Percentiles rank a stretch among this genome's conserved stretches.
phyloP scores from a whole-genome alignment of 2,888 invertebrate species.

The Caenorhabditis sp. region DNA sequence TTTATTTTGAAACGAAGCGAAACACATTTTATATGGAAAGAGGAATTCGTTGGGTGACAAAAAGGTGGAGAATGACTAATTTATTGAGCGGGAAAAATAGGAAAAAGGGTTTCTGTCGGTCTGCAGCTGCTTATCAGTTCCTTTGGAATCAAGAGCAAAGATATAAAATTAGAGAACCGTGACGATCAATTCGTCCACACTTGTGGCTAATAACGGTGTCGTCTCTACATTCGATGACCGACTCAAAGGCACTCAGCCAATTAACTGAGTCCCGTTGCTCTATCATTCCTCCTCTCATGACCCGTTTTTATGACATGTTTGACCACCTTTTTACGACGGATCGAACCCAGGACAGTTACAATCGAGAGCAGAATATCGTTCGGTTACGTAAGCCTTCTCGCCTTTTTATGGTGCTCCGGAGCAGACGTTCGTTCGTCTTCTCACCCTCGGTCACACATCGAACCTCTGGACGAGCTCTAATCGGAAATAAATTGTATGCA shows the following conservation, averaged over 20 bases:
- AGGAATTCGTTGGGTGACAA: not conserved
- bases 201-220: conserved; percentile 2
- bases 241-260: conserved; percentile 24
- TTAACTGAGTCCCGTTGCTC: conserved; percentile 22
- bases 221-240: no score
- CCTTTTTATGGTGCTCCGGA: conserved; percentile 18
- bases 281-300: conserved; percentile 20
- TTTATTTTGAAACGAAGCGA: not conserved
- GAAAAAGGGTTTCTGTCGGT: not conserved
- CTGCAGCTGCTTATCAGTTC: not conserved
- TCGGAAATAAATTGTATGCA: conserved; percentile 30
- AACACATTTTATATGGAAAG: not conserved
- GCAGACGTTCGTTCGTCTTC: conserved; percentile 6
- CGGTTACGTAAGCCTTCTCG: conserved; percentile 26
- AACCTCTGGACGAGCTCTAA: not conserved
- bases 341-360: conserved; percentile 30
- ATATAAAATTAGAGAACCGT: not conserved
- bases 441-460: no score
- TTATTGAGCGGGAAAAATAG: not conserved
- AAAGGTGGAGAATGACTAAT: not conserved
- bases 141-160: not conserved
- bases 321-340: conserved; percentile 51
- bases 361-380: conserved; percentile 22
- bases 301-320: conserved; percentile 51
- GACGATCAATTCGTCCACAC: not conserved